These are phyloP conservation scores for Poeciliopsis occidentalis DNA, from an alignment of 2,113 vertebrate species.

Conservation along the genomic window DNA sequence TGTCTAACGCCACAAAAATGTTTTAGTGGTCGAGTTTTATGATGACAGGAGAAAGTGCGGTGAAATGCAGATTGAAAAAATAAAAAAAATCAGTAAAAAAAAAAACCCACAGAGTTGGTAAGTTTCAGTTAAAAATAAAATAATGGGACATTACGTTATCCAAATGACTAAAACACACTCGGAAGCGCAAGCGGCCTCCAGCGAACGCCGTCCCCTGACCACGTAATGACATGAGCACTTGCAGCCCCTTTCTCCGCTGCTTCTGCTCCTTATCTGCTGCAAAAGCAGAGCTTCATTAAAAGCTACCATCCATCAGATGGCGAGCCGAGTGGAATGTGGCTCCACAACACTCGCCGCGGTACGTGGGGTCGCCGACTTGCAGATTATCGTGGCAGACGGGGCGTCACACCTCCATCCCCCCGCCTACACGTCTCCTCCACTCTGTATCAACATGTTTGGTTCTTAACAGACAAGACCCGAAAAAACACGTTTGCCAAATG, in stretches of 20 bases:
- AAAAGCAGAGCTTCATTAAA: constrained; percentile 70
- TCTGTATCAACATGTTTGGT: constrained; percentile 42
- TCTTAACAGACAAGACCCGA: constrained; percentile 11
- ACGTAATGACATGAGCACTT: constrained; percentile 63
- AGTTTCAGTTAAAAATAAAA: constrained; percentile 7
- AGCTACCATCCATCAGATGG: constrained; percentile 55
- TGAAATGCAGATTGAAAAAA: neutral
- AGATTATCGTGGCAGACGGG: constrained; percentile 64
- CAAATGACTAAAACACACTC: constrained; percentile 15
- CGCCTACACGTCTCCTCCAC: constrained; percentile 39
- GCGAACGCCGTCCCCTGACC: constrained; percentile 27
- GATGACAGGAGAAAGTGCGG: neutral
- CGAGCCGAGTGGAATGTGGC: constrained; percentile 51
- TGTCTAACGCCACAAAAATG: constrained; percentile 4
- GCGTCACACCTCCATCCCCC: constrained; percentile 46
- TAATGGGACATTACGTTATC: constrained; percentile 12
- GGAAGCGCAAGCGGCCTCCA: constrained; percentile 28
- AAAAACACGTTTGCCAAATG: constrained; percentile 10
- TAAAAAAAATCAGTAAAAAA: neutral
- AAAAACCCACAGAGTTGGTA: neutral
- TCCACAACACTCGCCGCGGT: constrained; percentile 30
- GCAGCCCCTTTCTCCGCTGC: constrained; percentile 41
- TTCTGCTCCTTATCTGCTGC: constrained; percentile 61
- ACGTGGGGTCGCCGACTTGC: constrained; percentile 52
- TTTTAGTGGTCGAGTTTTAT: constrained; percentile 10